Evolutionary conservation across 1,140 invertebrate species (phyloP).

Genomic region (Platyscapa corneri): DNA sequence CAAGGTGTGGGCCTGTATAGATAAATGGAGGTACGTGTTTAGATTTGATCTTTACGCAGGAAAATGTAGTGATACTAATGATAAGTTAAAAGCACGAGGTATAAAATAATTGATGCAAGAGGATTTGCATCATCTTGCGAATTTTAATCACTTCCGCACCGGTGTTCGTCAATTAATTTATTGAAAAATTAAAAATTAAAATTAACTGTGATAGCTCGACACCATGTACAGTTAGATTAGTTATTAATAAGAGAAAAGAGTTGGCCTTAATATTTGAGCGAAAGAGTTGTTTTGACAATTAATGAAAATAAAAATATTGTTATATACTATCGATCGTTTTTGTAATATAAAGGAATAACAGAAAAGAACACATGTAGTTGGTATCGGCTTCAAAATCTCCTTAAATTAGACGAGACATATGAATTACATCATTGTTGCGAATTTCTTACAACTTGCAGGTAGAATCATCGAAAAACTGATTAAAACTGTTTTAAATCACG

Average conservation of each 20-base stretch:
- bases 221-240: not conserved
- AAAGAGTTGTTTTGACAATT: too few species aligned
- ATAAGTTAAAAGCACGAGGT: not conserved
- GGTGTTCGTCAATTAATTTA: not conserved
- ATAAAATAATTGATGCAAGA: not conserved
- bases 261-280: too few species aligned
- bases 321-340: too few species aligned
- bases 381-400: too few species aligned
- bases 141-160: not conserved
- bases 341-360: too few species aligned
- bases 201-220: not conserved
- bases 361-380: too few species aligned
- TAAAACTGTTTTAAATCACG: too few species aligned
- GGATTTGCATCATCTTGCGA: not conserved
- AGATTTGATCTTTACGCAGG: slow-evolving; percentile 14
- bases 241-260: too few species aligned
- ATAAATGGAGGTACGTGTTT: slow-evolving; percentile 11
- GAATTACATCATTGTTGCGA: not conserved
- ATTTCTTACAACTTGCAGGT: not conserved
- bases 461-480: not conserved
- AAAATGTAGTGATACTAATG: not conserved
- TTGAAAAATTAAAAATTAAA: not conserved
- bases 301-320: too few species aligned
- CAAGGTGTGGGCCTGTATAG: not conserved
- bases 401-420: not conserved